Conservation (phyloP, 2,888 invertebrate genomes). For the Isoperla grammatica region DNA sequence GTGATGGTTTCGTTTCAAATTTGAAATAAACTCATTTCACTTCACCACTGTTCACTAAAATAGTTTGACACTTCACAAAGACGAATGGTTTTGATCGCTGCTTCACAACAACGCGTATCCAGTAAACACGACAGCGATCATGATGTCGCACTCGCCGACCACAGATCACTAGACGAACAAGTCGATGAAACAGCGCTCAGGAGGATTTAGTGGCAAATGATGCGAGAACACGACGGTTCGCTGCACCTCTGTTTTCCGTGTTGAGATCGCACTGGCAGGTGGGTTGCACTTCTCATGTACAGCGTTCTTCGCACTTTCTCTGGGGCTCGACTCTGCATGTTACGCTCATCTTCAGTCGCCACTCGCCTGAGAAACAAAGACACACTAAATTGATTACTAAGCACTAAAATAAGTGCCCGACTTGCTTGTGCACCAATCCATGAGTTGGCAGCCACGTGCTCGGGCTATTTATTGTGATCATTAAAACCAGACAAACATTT, state of each 20-base stretch:
- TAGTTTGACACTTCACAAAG: constrained; percentile 7
- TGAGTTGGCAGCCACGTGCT: not conserved
- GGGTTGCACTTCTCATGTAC: too few species aligned
- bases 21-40: constrained; percentile 3
- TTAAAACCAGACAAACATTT: not conserved
- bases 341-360: constrained; percentile 3
- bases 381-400: not conserved
- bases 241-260: too few species aligned
- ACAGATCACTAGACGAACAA: too few species aligned
- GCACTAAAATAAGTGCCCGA: too few species aligned
- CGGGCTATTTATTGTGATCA: too few species aligned
- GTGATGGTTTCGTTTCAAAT: constrained; percentile 39
- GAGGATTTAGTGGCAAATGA: too few species aligned
- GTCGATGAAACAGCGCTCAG: too few species aligned
- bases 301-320: constrained; percentile 16
- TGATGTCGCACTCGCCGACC: too few species aligned
- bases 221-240: too few species aligned
- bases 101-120: too few species aligned
- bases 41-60: not conserved
- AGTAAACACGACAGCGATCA: too few species aligned
- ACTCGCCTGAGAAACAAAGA: constrained; percentile 4
- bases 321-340: not conserved
- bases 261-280: not conserved
- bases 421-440: not conserved
- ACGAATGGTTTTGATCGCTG: not conserved